Evolutionary conservation across 2,888 invertebrate species (phyloP).

Genomic region (Epinotia demarniana): DNA sequence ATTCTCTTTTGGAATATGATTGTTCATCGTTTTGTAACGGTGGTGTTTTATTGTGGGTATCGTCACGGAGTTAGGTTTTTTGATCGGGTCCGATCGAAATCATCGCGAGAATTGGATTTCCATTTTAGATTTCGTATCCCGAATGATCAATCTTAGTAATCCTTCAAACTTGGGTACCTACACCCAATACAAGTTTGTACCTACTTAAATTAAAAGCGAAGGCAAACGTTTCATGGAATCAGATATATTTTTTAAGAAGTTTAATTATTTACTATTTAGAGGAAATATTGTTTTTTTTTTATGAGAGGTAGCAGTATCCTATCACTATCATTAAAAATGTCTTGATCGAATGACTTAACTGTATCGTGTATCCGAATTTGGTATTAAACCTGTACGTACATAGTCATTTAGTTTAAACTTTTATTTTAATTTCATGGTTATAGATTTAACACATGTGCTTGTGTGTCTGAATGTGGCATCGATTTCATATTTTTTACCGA

Average conservation of each 20-base stretch:
- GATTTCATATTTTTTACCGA: too few relatives aligned
- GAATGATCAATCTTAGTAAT: constrained; percentile 74
- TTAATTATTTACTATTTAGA: background rate
- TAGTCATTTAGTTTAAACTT: too few relatives aligned
- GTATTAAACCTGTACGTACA: too few relatives aligned
- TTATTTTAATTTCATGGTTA: too few relatives aligned
- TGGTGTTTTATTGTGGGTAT: constrained; percentile 80
- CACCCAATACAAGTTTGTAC: background rate
- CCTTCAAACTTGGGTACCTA: constrained; percentile 50
- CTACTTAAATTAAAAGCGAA: background rate
- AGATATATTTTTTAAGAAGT: constrained; percentile 24
- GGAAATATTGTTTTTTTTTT: background rate
- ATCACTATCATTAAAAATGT: too few relatives aligned
- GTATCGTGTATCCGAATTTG: too few relatives aligned
- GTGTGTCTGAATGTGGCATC: too few relatives aligned
- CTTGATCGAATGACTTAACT: too few relatives aligned
- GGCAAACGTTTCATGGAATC: background rate
- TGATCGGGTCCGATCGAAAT: constrained; percentile 81
- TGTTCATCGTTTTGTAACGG: constrained; percentile 82
- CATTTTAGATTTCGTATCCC: constrained; percentile 76
- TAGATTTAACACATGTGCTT: too few relatives aligned
- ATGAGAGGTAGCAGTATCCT: too few relatives aligned
- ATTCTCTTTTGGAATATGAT: constrained; percentile 83
- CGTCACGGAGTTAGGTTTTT: constrained; percentile 82
- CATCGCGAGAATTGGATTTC: constrained; percentile 83